A percentile compares a stretch with the other conserved stretches of the same genome.
phyloP scores from a whole-genome alignment of 2,113 vertebrate genomes.

The Zosterops japonicus region DNA sequence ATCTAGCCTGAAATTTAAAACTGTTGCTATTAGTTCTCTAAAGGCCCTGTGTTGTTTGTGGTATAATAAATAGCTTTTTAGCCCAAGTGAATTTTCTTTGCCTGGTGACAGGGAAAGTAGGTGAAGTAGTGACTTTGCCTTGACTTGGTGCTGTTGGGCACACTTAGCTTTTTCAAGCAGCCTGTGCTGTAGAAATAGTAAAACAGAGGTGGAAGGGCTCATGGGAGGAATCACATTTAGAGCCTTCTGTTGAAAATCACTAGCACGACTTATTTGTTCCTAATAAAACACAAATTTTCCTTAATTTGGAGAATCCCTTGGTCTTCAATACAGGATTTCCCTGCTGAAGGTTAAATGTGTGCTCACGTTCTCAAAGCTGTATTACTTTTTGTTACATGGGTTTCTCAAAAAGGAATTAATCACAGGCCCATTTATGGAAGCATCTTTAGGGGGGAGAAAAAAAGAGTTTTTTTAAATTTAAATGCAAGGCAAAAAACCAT shows the following conservation, averaged over 20 bases:
- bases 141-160: not conserved
- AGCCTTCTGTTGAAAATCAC: not conserved
- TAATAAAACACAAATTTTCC: not conserved
- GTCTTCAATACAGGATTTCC: not conserved
- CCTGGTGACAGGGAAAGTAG: not conserved
- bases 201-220: not conserved
- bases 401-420: not conserved
- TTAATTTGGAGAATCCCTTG: not conserved
- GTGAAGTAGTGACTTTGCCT: not conserved
- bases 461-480: not conserved
- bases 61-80: not conserved
- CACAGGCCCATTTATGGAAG: not conserved
- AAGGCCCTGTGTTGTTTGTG: not conserved
- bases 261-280: not conserved
- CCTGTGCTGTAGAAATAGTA: not conserved
- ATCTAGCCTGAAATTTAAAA: not conserved
- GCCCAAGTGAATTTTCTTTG: not conserved
- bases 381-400: not conserved
- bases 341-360: not conserved
- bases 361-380: fast-evolving
- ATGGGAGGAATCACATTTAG: not conserved
- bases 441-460: too few species aligned
- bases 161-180: not conserved
- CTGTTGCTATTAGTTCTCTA: not conserved
- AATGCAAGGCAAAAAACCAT: fast-evolving